These are phyloP conservation scores for Mantis religiosa DNA, from an alignment of 2,888 invertebrate species.

Conservation along the genomic window DNA sequence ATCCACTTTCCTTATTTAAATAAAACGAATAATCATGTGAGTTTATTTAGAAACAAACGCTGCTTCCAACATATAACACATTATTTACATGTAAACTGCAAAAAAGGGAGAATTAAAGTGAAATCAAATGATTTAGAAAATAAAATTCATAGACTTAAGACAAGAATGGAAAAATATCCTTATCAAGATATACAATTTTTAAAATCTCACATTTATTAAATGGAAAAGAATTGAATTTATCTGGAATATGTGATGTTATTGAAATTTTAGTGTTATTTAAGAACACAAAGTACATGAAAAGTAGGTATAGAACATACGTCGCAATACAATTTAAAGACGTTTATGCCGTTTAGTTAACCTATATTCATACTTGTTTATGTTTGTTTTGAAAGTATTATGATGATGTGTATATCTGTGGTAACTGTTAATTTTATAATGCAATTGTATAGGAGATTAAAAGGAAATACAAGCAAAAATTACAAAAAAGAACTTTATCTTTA, in stretches of 20 bases:
- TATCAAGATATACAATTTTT: too few species aligned
- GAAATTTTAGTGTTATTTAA: background rate
- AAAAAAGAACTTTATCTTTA: background rate
- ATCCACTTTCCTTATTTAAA: too few species aligned
- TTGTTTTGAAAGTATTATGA: background rate
- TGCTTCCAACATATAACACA: too few species aligned
- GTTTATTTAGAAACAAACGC: too few species aligned
- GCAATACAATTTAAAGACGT: background rate
- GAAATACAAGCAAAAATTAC: background rate
- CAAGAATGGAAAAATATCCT: too few species aligned
- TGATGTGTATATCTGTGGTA: background rate
- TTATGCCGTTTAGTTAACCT: background rate
- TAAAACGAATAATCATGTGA: too few species aligned
- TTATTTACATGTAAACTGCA: too few species aligned
- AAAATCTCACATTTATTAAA: too few species aligned
- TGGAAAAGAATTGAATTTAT: too few species aligned
- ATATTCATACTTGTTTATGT: background rate
- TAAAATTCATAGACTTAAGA: too few species aligned
- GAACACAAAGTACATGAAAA: background rate
- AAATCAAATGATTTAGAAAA: too few species aligned
- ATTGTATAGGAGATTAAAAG: background rate
- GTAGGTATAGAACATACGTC: background rate
- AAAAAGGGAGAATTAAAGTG: too few species aligned
- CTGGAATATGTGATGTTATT: background rate
- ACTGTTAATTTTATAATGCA: background rate